Base-by-base conservation (phyloP, 1,140 invertebrate species). In the Zaprionus africanus region DNA sequence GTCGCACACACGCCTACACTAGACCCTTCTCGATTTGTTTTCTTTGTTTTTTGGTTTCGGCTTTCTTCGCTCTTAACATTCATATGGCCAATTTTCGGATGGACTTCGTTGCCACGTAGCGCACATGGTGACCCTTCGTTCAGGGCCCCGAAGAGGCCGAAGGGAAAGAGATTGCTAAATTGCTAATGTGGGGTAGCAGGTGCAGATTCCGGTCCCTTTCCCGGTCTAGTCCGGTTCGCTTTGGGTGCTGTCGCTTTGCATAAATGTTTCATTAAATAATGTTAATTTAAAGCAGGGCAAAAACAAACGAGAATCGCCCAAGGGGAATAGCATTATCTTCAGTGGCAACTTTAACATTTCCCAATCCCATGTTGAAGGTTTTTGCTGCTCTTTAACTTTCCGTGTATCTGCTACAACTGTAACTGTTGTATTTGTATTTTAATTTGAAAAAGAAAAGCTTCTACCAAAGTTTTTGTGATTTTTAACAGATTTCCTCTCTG, bases 201-300 rank as follows among this genome's bases (percentile, higher is more conserved):
- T 86, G 83, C 57, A 64, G 65, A 80, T 63, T 75, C 36, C 41
- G 41, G 41, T 17, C n/a, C 41, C 6, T 6, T 43, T 9, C 41
- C 41, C 41, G n/a, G n/a, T 46, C n/a, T 17, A 19, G 62, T 57
- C 62, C 53, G 43, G 36, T 72, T 76, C 51, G 76, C 24, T 60
- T 59, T 6, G 79, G 57, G 36, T 63, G 80, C 57, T 69, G 67
- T 64, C 58, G 38, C 73, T 87, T 84, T 87, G 84, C 87, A 84
- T 87, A 81, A 87, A 87, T 79, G 73, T 79, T 77, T 73, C 46
- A 77, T 73, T 77, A 73, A 73, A 77, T 83, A 86, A 86, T 88
- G 83, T 86, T 88, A 80, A 88, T 86, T 83, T 78, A 22, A 70
- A 79, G 72, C 63, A 67, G 76, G 36, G 36, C 51, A 49, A 66